Evolutionary conservation across 2,888 invertebrate genomes (phyloP).

Genomic region (Orthosia gothica): DNA sequence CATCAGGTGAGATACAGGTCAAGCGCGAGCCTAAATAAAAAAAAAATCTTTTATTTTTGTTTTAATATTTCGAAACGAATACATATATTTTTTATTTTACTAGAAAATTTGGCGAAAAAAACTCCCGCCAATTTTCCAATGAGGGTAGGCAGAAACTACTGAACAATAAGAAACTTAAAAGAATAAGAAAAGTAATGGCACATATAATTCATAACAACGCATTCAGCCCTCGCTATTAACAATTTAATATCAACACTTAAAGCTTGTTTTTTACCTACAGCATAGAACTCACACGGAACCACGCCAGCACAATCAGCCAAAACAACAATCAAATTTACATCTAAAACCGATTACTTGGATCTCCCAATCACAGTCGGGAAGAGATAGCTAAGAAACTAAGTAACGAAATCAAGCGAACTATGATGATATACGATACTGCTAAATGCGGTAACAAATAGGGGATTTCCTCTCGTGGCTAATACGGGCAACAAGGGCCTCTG

Average conservation of each 20-base stretch:
- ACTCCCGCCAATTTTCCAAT: no score
- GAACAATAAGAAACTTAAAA: no score
- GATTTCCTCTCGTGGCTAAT: constrained; percentile 61
- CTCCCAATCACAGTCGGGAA: constrained; percentile 33
- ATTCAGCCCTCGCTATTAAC: not conserved
- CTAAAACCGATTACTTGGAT: constrained; percentile 48
- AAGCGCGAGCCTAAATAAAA: no score
- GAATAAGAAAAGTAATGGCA: no score
- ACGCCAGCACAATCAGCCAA: constrained; percentile 9
- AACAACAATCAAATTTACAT: constrained; percentile 57
- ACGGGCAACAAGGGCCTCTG: constrained; percentile 59
- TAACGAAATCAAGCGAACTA: constrained; percentile 49
- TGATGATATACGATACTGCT: constrained; percentile 46
- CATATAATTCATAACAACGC: not conserved
- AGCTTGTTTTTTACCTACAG: not conserved
- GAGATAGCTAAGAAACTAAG: constrained; percentile 33
- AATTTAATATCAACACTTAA: not conserved
- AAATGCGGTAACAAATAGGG: constrained; percentile 58
- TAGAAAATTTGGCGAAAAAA: no score
- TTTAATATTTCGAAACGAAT: no score
- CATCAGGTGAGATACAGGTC: no score
- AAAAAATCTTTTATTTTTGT: no score
- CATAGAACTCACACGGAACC: not conserved
- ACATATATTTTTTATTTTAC: no score
- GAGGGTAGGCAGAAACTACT: no score